Conservation (phyloP, 1,140 invertebrate species). For the Globodera rostochiensis region DNA sequence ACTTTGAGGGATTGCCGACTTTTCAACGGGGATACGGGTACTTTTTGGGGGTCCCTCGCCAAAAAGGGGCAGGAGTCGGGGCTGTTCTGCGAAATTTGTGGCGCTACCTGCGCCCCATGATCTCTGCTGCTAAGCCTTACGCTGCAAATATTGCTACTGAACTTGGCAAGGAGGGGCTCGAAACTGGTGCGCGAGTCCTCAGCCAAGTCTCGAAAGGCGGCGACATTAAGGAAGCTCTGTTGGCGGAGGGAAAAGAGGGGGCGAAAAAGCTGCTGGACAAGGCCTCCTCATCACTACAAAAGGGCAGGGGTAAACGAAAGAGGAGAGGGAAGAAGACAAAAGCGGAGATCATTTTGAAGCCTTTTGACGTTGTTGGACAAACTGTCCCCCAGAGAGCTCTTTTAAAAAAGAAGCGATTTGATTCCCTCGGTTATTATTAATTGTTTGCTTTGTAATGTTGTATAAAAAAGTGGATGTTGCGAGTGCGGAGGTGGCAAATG, state of each 20-base stretch:
- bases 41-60: not conserved
- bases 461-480: conserved; percentile 13
- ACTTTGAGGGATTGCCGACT: not conserved
- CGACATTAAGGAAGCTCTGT: not conserved
- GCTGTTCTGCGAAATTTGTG: conserved; percentile 16
- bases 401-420: not conserved
- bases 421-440: not conserved
- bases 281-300: not conserved
- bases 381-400: not conserved
- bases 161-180: not conserved
- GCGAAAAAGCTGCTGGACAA: conserved; percentile 4
- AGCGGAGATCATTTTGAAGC: not conserved
- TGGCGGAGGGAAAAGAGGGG: conserved; percentile 8
- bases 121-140: not conserved
- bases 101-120: conserved; percentile 9
- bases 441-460: not conserved
- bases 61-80: not conserved
- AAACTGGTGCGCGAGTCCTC: not conserved
- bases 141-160: not conserved
- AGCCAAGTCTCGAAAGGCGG: not conserved
- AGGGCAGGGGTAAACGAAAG: not conserved
- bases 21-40: conserved; percentile 26
- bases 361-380: not conserved
- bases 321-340: not conserved
- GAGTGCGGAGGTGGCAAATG: conserved; percentile 5